Evolutionary conservation across 2,113 vertebrate species (phyloP).

Genomic region (Tragulus kanchil): DNA sequence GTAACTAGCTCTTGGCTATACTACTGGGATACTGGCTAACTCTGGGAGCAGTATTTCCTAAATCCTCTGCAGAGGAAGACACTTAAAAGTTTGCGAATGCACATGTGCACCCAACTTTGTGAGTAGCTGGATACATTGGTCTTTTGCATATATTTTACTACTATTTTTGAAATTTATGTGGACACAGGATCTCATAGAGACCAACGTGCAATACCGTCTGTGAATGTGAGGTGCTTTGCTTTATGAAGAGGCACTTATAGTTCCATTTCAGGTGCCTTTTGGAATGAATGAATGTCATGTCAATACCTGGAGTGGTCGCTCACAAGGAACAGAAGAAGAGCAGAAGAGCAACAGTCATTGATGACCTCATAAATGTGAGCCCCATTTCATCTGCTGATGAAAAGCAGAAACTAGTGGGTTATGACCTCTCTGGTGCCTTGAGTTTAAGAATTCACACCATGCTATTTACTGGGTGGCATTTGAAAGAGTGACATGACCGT

Average conservation of each 20-base stretch:
- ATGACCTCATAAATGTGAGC: no score
- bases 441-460: not conserved
- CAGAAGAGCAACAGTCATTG: not conserved
- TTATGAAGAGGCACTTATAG: not conserved
- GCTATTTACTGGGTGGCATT: not conserved
- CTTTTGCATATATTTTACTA: not conserved
- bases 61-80: not conserved
- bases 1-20: not conserved
- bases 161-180: not conserved
- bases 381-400: not conserved
- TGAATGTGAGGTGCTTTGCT: conserved; percentile 1
- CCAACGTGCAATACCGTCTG: not conserved
- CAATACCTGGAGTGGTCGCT: not conserved
- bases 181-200: not conserved
- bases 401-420: not conserved
- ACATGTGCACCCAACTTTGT: not conserved
- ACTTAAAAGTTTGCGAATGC: not conserved
- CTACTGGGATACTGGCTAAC: not conserved
- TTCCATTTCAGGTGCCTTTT: not conserved
- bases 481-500: not conserved
- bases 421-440: not conserved
- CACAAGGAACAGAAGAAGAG: not conserved
- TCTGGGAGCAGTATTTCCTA: not conserved
- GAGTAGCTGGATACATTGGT: not conserved
- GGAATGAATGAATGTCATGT: not conserved